Conservation (phyloP, 2,113 vertebrate species). For the Lophochroa leadbeateri region DNA sequence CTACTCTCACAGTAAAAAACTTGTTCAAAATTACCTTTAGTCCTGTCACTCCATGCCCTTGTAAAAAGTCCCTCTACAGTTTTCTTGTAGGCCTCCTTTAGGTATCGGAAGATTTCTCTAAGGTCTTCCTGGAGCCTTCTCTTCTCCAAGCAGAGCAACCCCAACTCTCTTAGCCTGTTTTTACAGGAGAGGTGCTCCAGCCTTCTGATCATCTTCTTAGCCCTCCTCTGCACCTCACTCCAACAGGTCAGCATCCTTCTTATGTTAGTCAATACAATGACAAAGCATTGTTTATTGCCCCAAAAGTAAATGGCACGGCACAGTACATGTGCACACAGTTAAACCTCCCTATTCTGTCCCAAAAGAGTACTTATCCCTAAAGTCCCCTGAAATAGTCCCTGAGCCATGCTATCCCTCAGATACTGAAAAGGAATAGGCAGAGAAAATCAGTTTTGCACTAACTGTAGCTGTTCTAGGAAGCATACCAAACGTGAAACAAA, state of each 20-base stretch:
- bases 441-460: background rate
- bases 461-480: background rate
- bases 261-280: background rate
- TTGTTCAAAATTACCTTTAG: background rate
- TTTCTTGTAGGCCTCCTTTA: background rate
- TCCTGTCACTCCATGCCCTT: background rate
- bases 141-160: background rate
- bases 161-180: background rate
- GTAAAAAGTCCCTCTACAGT: background rate
- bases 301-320: fast-evolving
- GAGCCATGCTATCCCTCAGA: background rate
- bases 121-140: background rate
- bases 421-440: background rate
- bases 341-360: background rate
- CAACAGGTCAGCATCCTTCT: background rate
- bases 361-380: background rate
- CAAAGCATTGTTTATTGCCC: background rate
- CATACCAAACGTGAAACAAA: background rate
- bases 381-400: background rate
- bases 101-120: background rate
- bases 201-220: background rate
- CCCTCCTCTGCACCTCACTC: background rate
- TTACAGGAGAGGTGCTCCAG: background rate
- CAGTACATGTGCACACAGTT: background rate
- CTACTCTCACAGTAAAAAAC: background rate